phyloP scores from a whole-genome alignment of 1,140 invertebrate species.

The Scaptomyza montana region DNA sequence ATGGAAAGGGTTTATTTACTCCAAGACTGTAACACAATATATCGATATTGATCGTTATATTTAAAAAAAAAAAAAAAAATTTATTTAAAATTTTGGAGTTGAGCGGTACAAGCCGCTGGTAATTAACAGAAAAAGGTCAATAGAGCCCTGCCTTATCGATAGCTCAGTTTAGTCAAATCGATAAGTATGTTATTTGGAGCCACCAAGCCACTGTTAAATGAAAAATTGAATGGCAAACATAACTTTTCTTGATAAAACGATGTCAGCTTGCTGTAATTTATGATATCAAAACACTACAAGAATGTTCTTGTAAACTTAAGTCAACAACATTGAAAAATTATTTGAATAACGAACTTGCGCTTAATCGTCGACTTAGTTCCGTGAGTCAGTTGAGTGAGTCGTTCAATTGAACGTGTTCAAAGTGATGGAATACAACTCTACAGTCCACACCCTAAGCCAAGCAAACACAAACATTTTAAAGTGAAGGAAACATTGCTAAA shows the following conservation, averaged over 20 bases:
- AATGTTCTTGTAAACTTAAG: too few species aligned
- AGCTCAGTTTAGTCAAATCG: constrained; percentile 8
- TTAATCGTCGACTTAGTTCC: not conserved
- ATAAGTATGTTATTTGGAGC: constrained; percentile 1
- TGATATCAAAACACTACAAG: too few species aligned
- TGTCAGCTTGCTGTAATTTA: too few species aligned
- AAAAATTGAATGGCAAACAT: not conserved
- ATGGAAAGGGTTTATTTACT: constrained; percentile 24
- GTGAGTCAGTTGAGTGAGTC: not conserved
- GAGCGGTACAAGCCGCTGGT: not conserved
- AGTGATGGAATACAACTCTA: constrained; percentile 27
- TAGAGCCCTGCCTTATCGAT: constrained; percentile 5
- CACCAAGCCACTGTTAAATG: not conserved
- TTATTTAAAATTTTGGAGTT: not conserved
- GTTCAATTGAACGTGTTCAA: constrained; percentile 12
- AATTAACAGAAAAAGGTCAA: not conserved
- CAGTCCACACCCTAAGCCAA: constrained; percentile 73
- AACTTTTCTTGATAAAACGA: not conserved
- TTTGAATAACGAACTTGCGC: not conserved
- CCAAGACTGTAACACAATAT: constrained; percentile 29
- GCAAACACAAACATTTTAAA: constrained; percentile 58
- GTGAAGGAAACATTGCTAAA: constrained; percentile 37
- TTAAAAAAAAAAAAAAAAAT: constrained; percentile 7
- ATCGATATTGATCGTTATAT: constrained; percentile 27
- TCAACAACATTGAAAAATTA: too few species aligned